phyloP scores from a whole-genome alignment of 2,113 vertebrate genomes.

The Scatophagus argus region DNA sequence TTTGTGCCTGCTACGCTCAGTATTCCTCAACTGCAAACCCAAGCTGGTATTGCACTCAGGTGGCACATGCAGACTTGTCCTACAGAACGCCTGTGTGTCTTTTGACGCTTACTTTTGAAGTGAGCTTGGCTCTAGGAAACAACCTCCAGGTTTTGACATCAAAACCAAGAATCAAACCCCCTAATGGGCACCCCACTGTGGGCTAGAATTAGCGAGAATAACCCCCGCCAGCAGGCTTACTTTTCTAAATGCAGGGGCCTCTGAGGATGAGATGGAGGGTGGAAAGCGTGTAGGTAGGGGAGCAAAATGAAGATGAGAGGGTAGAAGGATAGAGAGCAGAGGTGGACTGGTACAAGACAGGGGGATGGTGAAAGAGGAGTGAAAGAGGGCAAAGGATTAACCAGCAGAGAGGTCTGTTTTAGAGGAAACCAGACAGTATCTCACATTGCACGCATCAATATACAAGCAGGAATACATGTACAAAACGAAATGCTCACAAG shows the following conservation, averaged over 20 bases:
- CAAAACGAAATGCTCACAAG: conserved; percentile 11
- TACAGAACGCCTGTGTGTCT: conserved; percentile 64
- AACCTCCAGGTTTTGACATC: conserved; percentile 81
- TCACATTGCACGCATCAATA: conserved; percentile 13
- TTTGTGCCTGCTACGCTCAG: neutral
- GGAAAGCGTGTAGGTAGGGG: conserved; percentile 37
- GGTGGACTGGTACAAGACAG: conserved; percentile 17
- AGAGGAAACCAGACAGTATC: conserved; percentile 14
- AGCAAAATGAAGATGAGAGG: conserved; percentile 20
- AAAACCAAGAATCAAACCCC: conserved; percentile 79
- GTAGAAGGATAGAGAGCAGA: conserved; percentile 23
- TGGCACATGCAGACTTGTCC: conserved; percentile 70
- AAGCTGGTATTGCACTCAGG: conserved; percentile 60
- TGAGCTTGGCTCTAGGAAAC: conserved; percentile 79
- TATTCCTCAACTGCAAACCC: conserved; percentile 42
- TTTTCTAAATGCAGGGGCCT: conserved; percentile 77
- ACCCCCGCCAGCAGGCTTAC: conserved; percentile 82
- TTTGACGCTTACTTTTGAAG: too few species aligned
- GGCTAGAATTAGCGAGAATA: conserved; percentile 78
- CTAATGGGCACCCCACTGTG: conserved; percentile 82
- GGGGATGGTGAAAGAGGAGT: conserved; percentile 29
- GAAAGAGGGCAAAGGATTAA: conserved; percentile 12
- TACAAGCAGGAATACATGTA: conserved; percentile 32
- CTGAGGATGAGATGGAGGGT: conserved; percentile 62
- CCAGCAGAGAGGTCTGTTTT: conserved; percentile 10